Conservation (phyloP, 2,113 vertebrate genomes). For the Fukomys damarensis region DNA sequence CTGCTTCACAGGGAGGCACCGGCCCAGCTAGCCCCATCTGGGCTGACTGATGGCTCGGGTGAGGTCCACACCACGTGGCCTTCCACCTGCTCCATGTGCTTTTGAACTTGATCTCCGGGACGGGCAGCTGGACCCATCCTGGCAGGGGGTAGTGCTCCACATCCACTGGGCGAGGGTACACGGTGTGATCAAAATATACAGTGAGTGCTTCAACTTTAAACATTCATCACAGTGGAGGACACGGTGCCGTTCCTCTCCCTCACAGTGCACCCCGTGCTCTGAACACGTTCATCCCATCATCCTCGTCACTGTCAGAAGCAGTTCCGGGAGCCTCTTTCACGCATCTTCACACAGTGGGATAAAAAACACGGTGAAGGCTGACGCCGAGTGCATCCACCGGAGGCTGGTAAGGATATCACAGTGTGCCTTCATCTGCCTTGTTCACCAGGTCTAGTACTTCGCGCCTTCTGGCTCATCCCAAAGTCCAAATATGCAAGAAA, state of each 20-base stretch:
- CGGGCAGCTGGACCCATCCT: accelerated
- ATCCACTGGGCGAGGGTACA: background rate
- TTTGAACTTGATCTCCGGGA: background rate
- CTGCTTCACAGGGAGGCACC: background rate
- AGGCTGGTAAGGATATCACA: background rate
- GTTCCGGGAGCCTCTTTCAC: background rate
- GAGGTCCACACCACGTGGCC: no score
- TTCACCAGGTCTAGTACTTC: background rate
- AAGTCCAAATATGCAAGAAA: background rate
- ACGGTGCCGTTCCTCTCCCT: background rate
- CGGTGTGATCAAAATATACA: background rate
- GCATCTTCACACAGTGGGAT: background rate
- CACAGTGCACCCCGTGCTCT: background rate
- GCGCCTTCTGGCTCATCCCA: background rate
- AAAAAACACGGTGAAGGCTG: background rate
- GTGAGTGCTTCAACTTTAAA: background rate
- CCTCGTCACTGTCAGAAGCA: background rate
- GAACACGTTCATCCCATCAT: background rate
- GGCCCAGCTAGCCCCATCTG: background rate
- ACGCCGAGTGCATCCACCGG: background rate
- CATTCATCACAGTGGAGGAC: background rate
- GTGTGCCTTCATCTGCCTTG: background rate
- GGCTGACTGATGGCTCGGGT: background rate
- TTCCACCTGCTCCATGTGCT: accelerated
- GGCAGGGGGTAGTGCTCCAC: background rate